Evolutionary conservation across 37 sponge, comb jelly and placozoan species (phyloP).

Genomic region (Beroe forskalii): DNA sequence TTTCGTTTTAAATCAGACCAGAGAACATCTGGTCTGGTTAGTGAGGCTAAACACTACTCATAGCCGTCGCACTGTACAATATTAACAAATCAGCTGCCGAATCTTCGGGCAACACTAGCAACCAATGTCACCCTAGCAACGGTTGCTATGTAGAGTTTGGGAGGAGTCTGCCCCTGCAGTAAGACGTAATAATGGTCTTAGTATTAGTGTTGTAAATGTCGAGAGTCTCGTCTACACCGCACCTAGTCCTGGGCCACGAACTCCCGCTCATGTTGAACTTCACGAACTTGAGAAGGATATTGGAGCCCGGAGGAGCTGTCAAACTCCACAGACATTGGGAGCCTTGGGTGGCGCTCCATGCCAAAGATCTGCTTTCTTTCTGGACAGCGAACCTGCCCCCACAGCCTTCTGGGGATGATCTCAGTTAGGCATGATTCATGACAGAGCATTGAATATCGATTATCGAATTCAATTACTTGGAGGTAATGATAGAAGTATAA

Average conservation of each 20-base stretch:
- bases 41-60: not conserved
- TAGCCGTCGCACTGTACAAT: conserved; percentile 3
- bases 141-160: conserved; percentile 3
- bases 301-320: not conserved
- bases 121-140: not conserved
- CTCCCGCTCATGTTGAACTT: not conserved
- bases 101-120: not conserved
- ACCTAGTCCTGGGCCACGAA: not conserved
- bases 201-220: conserved; percentile 26
- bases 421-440: too few relatives aligned
- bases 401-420: not conserved
- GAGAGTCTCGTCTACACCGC: not conserved
- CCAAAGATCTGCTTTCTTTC: not conserved
- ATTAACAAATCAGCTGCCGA: conserved; percentile 9
- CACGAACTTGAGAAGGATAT: conserved; percentile 37
- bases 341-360: not conserved
- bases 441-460: too few relatives aligned
- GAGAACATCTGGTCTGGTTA: not conserved
- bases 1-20: not conserved
- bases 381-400: not conserved
- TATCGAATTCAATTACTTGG: too few relatives aligned
- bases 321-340: conserved; percentile 33
- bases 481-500: too few relatives aligned
- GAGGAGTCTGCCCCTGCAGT: not conserved
- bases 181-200: not conserved